These are phyloP conservation scores for Scaptomyza polygonia DNA, from an alignment of 2,888 invertebrate species.

Conservation along the genomic window DNA sequence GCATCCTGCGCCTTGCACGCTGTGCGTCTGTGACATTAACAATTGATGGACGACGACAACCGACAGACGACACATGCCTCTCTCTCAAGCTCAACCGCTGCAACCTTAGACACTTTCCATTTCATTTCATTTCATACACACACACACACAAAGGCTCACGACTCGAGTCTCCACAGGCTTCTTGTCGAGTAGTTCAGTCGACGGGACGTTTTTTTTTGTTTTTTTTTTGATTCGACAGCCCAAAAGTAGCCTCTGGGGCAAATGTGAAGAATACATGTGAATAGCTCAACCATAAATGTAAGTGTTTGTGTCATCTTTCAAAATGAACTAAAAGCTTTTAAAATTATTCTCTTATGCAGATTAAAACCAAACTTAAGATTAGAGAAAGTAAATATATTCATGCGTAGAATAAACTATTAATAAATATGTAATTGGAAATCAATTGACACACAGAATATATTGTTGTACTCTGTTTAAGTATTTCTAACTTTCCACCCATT, in stretches of 20 bases:
- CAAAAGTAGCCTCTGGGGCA: slow-evolving; percentile 41
- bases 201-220: slow-evolving; percentile 5
- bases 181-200: slow-evolving; percentile 26
- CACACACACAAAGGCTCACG: slow-evolving; percentile 10
- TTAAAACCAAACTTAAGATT: too few relatives aligned
- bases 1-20: slow-evolving; percentile 35
- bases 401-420: too few relatives aligned
- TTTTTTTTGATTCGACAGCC: slow-evolving; percentile 13
- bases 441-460: too few relatives aligned
- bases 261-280: slow-evolving; percentile 28
- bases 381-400: too few relatives aligned
- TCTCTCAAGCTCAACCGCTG: slow-evolving; percentile 60
- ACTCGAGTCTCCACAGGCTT: slow-evolving; percentile 26
- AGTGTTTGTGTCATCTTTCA: background rate
- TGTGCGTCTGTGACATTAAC: slow-evolving; percentile 72
- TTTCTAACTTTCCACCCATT: too few relatives aligned
- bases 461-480: too few relatives aligned
- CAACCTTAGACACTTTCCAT: slow-evolving; percentile 57
- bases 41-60: slow-evolving; percentile 65
- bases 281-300: slow-evolving; percentile 24
- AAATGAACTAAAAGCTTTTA: background rate
- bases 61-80: slow-evolving; percentile 24
- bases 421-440: too few relatives aligned
- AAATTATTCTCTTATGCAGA: background rate
- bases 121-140: slow-evolving; percentile 48